These are phyloP conservation scores for Hemistola chrysoprasaria DNA, from an alignment of 2,888 invertebrate species.

Conservation along the genomic window DNA sequence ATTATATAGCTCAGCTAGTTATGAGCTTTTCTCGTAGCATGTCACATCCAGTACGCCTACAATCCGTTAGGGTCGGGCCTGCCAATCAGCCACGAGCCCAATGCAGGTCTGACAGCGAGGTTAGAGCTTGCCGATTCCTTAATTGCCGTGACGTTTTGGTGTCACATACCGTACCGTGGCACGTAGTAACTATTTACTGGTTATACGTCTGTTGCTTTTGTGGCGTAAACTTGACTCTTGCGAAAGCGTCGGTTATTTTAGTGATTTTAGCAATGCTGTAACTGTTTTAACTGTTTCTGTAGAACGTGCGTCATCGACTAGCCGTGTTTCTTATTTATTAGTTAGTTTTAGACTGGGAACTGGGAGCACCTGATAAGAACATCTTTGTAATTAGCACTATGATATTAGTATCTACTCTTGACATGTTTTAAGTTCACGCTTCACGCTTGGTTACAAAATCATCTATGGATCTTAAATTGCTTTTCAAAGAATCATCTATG, in stretches of 20 bases:
- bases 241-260: constrained; percentile 2
- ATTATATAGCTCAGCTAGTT: too few species aligned
- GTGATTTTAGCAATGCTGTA: background rate
- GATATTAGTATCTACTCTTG: too few species aligned
- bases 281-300: constrained; percentile 13
- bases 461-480: too few species aligned
- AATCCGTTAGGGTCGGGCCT: constrained; percentile 32
- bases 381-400: too few species aligned
- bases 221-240: constrained; percentile 6
- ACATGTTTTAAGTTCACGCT: too few species aligned
- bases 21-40: too few species aligned
- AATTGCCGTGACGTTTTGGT: constrained; percentile 82
- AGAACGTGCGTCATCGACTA: background rate
- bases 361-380: too few species aligned
- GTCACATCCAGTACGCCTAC: constrained; percentile 36
- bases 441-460: too few species aligned
- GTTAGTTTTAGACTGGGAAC: too few species aligned
- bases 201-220: constrained; percentile 18
- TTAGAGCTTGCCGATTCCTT: constrained; percentile 81
- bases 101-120: constrained; percentile 75
- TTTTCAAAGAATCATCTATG: too few species aligned
- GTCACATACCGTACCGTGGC: constrained; percentile 63
- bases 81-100: constrained; percentile 75
- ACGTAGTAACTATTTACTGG: constrained; percentile 56
- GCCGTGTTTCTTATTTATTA: too few species aligned